Base-by-base conservation (phyloP, 2,113 vertebrate species). In the Cryptotis parvus region DNA sequence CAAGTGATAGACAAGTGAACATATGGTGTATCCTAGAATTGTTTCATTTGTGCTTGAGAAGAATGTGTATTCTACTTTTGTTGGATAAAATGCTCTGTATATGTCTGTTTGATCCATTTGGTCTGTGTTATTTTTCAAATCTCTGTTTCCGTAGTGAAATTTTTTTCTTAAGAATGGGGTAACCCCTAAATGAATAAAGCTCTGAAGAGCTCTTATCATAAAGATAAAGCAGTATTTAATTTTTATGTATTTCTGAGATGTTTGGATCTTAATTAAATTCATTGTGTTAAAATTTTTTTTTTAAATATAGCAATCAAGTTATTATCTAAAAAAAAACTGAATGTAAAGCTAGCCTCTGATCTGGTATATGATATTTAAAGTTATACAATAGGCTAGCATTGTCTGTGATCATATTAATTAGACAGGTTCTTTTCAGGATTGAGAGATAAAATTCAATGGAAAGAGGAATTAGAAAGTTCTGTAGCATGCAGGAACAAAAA, bases 331-430 rank as follows among this genome's bases (percentile, higher is more conserved):
- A 37, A 37, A 70, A 20, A 39, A 58, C 18, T 72, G 26, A n/a
- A 8, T 49, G n/a, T 70, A 72, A 86, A 72, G 31, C 7, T 8
- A 75, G 4, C 15, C 2, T 9, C 31, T 33, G 9, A 29, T 91
- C 33, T 76, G 16, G 11, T 61, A 43, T 14, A 66, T 52, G 58
- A 94, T 75, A 8, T 91, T 77, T 91, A 18, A 89, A 52, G 22
- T 84, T 79, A 52, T 16, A 3, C 22, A 79, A 41, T 6, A 89
- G 26, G n/a, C 43, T 65, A 91, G 77, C 27, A 0, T 24, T 76
- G 89, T 43, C 9, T 55, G 20, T 58, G 4, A 31, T 90, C 18
- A 65, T 69, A 69, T n/a, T 15, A 69, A 69, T 69, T 18, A 35
- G 2, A 33, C 4, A 35, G 8, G 18, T 11, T 8, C 15, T 29